Evolutionary conservation across 2,797 vertebrate species (phyloP).

Genomic region (Todus mexicanus): DNA sequence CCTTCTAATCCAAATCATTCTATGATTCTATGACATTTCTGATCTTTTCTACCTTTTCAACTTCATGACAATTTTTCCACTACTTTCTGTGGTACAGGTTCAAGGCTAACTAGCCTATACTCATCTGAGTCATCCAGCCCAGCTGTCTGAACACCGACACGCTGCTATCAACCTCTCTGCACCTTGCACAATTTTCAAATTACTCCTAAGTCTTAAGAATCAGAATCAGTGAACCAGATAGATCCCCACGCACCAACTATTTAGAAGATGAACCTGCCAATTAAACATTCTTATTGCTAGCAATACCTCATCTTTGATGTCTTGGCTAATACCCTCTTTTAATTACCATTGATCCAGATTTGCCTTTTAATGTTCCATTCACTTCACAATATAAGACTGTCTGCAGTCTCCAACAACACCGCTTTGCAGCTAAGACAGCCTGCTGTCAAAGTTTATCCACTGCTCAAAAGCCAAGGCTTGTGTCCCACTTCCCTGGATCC

Average conservation of each 20-base stretch:
- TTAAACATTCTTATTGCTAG: not conserved
- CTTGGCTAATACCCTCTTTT: not conserved
- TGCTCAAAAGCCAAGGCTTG: not conserved
- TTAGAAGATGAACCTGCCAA: not conserved
- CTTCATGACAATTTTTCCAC: not conserved
- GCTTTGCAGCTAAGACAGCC: not conserved
- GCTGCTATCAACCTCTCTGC: not conserved
- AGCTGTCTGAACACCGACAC: not conserved
- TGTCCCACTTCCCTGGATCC: not conserved
- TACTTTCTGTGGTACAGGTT: not conserved
- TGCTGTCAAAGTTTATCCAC: not conserved
- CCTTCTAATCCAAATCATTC: not conserved
- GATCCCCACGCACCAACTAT: not conserved
- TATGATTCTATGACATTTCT: not conserved
- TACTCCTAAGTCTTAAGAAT: not conserved
- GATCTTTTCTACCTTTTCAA: not conserved
- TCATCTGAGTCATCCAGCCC: not conserved
- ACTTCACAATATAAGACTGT: not conserved
- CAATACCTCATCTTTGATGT: not conserved
- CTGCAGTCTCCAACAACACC: fast-evolving
- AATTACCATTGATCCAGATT: not conserved
- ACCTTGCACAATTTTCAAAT: not conserved
- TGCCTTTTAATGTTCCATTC: not conserved
- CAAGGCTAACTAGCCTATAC: not conserved
- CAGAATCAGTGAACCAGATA: not conserved